Base-by-base conservation (phyloP, 2,113 vertebrate genomes). In the Orcinus orca region DNA sequence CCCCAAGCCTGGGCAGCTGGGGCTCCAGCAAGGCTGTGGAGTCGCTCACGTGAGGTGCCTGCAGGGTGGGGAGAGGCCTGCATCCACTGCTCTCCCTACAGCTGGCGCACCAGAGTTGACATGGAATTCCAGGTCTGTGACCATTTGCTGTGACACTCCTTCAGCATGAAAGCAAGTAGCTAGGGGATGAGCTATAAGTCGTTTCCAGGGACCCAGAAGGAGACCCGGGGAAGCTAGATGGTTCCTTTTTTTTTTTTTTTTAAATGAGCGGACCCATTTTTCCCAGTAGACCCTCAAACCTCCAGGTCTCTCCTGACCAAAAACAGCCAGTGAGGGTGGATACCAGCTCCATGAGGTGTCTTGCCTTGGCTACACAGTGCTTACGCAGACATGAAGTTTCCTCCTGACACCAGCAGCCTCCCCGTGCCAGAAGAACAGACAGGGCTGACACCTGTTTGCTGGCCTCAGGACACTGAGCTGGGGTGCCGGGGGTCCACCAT, bases 321-420 rank as follows among this genome's bases (percentile, higher is more conserved):
- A 63, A 47, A 6, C 0, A n/a, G 23, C 21, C 25, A 4, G 23
- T n/a, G 7, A 41, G 5, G 13, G 1, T 63, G 50, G 15, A 44
- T 55, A 33, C 44, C 8, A 8, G 47, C 29, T 8, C 20, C 33
- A 4, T 7, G 0, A 0, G 0, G 20, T 8, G 0, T 47, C 70
- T 65, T 29, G 11, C 58, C 36, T 92, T n/a, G 50, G 20, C n/a
- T 60, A 13, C 84, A 14, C 18, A 21, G 29, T 71, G 44, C 8
- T 67, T 21, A 10, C 2, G 0, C 33, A 15, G 31, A 60, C 15
- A 0, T 29, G 50, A 25, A 23, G 21, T 38, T 71, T 18, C 23
- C 12, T 38, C 55, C n/a, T 55, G 17, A 21, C 26, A 60, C 31
- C 36, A 80, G 63, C 8, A 80, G 26, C 33, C 21, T 81, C 13